Evolutionary conservation across 2,113 vertebrate genomes (phyloP).

Genomic region (Spea bombifrons): DNA sequence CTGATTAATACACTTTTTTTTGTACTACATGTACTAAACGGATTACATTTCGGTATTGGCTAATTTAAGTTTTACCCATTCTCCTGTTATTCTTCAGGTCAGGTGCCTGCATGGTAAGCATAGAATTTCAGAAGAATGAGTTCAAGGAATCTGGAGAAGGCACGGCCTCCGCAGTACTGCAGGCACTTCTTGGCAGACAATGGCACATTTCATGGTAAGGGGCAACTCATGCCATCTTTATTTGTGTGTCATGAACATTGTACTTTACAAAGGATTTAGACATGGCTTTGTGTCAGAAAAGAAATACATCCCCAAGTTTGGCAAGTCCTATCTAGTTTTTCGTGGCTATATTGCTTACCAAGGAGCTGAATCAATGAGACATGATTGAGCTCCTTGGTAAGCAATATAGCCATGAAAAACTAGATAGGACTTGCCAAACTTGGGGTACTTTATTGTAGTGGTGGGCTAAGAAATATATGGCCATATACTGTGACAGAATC

Average conservation of each 20-base stretch:
- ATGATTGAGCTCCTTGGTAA: background rate
- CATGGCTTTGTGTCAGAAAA: background rate
- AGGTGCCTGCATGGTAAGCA: slow-evolving; percentile 55
- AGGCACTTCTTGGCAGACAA: slow-evolving; percentile 92
- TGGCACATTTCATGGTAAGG: slow-evolving; percentile 84
- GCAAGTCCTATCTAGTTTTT: background rate
- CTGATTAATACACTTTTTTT: no score
- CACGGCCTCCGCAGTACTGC: slow-evolving; percentile 78
- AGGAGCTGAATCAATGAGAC: background rate
- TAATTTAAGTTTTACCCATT: background rate
- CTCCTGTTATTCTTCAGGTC: slow-evolving; percentile 41
- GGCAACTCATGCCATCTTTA: background rate
- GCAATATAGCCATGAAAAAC: no score
- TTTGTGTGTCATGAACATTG: background rate
- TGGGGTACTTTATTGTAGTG: no score
- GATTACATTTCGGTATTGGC: no score
- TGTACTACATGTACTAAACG: no score
- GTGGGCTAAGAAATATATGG: no score
- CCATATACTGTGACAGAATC: no score
- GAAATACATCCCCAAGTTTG: background rate
- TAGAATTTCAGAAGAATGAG: slow-evolving; percentile 69
- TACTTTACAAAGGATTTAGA: no score
- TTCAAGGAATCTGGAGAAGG: slow-evolving; percentile 74
- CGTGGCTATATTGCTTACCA: no score
- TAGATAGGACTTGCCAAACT: no score